Conservation (phyloP, 2,113 vertebrate genomes). For the Neodon shergylaensis region DNA sequence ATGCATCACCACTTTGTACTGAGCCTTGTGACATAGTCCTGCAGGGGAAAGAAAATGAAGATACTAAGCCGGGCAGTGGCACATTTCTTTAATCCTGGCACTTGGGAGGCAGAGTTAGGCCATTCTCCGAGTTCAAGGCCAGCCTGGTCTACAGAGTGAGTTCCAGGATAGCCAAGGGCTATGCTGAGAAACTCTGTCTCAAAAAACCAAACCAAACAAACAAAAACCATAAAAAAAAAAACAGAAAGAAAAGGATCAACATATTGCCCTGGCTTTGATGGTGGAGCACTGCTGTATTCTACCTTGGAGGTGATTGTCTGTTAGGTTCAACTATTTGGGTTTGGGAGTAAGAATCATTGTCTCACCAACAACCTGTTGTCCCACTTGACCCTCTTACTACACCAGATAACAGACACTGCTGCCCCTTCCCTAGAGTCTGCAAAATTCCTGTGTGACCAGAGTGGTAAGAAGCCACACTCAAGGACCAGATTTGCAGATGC, state of each 20-base stretch:
- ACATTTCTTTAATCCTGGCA: background rate
- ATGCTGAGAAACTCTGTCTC: background rate
- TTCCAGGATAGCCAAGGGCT: background rate
- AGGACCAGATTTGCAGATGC: background rate
- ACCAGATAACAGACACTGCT: background rate
- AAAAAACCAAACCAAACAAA: no score
- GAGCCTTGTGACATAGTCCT: background rate
- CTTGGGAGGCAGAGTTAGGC: background rate
- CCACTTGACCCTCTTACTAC: background rate
- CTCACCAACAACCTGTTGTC: background rate
- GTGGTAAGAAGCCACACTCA: fast-evolving
- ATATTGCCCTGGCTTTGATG: background rate
- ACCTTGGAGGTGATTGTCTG: fast-evolving
- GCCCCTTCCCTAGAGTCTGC: background rate
- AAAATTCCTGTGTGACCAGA: background rate
- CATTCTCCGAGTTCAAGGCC: background rate
- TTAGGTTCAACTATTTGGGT: background rate
- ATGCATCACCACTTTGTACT: fast-evolving
- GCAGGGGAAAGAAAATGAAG: background rate
- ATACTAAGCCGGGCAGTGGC: background rate
- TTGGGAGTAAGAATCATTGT: background rate
- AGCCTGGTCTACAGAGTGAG: background rate
- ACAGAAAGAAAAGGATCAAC: background rate
- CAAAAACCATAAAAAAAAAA: no score
- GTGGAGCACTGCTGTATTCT: background rate